These are phyloP conservation scores for Streblospio benedicti DNA, from an alignment of 1,140 invertebrate genomes.

Conservation along the genomic window DNA sequence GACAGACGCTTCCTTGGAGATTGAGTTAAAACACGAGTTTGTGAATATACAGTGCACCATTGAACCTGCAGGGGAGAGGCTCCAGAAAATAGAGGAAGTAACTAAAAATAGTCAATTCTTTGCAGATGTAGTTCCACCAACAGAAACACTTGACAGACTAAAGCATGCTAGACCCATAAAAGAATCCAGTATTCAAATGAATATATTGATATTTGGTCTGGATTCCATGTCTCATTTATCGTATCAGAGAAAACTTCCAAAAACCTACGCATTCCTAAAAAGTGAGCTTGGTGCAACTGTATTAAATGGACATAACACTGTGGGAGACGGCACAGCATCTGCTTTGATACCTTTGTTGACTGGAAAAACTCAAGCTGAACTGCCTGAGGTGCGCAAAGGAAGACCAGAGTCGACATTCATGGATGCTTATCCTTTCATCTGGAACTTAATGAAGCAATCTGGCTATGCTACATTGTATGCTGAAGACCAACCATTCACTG, in stretches of 20 bases:
- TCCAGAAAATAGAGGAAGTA: too few species aligned
- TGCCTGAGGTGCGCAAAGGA: conserved; percentile 26
- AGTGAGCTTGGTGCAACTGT: conserved; percentile 26
- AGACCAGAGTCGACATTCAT: conserved; percentile 12
- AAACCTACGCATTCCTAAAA: conserved; percentile 28
- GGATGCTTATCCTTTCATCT: conserved; percentile 32
- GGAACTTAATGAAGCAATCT: conserved; percentile 30
- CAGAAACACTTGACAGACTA: too few species aligned
- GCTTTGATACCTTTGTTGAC: conserved; percentile 35
- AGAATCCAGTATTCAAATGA: not conserved
- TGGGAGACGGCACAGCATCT: conserved; percentile 37
- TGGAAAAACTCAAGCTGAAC: conserved; percentile 31
- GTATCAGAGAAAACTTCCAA: conserved; percentile 32
- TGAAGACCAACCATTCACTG: conserved; percentile 35
- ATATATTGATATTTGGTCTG: not conserved
- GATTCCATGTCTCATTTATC: conserved; percentile 37
- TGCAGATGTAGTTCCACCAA: too few species aligned
- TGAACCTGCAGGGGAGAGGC: too few species aligned
- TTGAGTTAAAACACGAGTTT: too few species aligned
- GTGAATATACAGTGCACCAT: too few species aligned
- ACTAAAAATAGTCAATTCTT: too few species aligned
- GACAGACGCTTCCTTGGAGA: too few species aligned
- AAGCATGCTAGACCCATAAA: too few species aligned
- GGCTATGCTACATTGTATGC: conserved; percentile 39
- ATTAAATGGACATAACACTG: conserved; percentile 37